Base-by-base conservation (phyloP, 2,113 vertebrate genomes). In the Megalops atlanticus region DNA sequence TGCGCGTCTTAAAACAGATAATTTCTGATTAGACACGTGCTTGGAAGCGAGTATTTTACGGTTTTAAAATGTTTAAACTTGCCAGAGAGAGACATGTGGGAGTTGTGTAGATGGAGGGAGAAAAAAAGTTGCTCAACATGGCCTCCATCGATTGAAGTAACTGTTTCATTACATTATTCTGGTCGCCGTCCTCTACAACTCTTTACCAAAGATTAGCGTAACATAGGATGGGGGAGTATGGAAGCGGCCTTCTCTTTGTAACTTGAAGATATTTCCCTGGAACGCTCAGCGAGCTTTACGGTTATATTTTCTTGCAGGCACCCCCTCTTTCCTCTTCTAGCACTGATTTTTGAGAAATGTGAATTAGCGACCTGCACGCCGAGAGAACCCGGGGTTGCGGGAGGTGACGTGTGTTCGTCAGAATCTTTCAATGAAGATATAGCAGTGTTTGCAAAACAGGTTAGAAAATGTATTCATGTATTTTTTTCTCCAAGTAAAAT, bases 281-380 rank as follows among this genome's bases (percentile, higher is more conserved):
- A 47, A 6, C 52, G 33, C 41, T 85, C 84, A 86, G 83, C 92
- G 92, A 92, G 86, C 86, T 95, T 95, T 95, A 95, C 92, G 94
- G 74, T 95, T 95, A 92, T 87, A 94, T 96, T 96, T 96, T 94
- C 91, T 41, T 96, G 86, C 96, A 99, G 97, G 95, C 98, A 99
- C 93, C 98, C 98, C 90, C 96, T 99, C 88, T 99, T 99, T 93
- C 98, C 98, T 89, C 95, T 99, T 90, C 96, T 99, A 96, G 97
- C 98, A 96, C 97, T 99, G 96, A 98, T 99, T 96, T 99, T 99
- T 96, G 98, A 99, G 95, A 99, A 99, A 97, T 99, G 98, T 97
- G 98, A 99, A 97, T 96, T 99, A 96, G 98, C 98, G 90, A 99
- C 98, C 87, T 99, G 98, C 94, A 99, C 98, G 86, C 98, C 98